These are phyloP conservation scores for Stegastes partitus DNA, from an alignment of 2,113 vertebrate genomes.

Conservation along the genomic window DNA sequence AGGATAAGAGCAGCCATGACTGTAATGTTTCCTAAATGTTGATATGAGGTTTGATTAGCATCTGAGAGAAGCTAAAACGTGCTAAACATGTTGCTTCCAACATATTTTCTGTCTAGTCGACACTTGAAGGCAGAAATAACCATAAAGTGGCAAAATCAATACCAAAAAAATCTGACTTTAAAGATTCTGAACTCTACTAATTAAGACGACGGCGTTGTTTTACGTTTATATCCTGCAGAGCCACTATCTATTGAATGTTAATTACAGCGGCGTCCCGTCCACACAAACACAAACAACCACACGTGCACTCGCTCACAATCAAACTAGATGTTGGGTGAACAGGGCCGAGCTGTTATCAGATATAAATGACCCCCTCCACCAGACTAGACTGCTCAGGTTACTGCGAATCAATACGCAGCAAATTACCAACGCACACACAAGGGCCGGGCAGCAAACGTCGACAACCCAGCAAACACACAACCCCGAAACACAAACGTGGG, in stretches of 20 bases:
- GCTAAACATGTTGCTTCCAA: not conserved
- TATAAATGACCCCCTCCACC: constrained; percentile 73
- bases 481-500: constrained; percentile 27
- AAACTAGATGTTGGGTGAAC: constrained; percentile 66
- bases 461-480: constrained; percentile 18
- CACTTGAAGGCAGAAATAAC: too few species aligned
- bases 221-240: not conserved
- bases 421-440: constrained; percentile 65
- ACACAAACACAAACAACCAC: not conserved
- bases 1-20: too few species aligned
- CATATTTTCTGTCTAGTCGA: too few species aligned
- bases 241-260: constrained; percentile 59
- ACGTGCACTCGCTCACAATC: constrained; percentile 15
- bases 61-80: too few species aligned
- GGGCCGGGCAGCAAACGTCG: too few species aligned
- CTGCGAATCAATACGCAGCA: constrained; percentile 77
- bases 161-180: constrained; percentile 19
- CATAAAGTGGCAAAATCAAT: not conserved
- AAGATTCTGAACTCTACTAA: constrained; percentile 33
- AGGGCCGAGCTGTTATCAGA: constrained; percentile 67
- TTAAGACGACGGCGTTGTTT: constrained; percentile 22
- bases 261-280: constrained; percentile 40
- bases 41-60: too few species aligned
- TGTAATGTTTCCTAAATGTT: too few species aligned
- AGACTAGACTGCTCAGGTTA: constrained; percentile 77